A percentile compares a stretch with the other conserved stretches of the same genome.
These are phyloP conservation scores for Drosophila melanosoma DNA, from an alignment of 2,888 invertebrate species.

Conservation along the genomic window DNA sequence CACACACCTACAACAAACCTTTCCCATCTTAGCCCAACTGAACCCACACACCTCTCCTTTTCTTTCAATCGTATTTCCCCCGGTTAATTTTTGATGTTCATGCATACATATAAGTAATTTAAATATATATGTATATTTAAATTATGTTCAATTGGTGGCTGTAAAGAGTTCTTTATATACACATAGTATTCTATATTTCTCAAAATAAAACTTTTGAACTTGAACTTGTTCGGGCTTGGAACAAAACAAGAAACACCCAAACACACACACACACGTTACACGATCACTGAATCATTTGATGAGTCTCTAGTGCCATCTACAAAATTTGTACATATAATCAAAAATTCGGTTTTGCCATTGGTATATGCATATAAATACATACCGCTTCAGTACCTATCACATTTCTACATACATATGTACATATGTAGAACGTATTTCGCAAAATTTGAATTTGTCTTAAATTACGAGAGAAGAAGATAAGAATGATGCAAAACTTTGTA, in stretches of 20 bases:
- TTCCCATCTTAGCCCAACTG: neutral
- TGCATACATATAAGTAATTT: constrained; percentile 29
- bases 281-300: constrained; percentile 18
- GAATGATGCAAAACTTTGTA: neutral
- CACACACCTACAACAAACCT: constrained; percentile 25
- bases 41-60: neutral
- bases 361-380: constrained; percentile 2
- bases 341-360: constrained; percentile 1
- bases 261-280: constrained; percentile 8
- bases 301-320: constrained; percentile 3
- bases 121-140: constrained; percentile 17
- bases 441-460: neutral
- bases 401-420: neutral
- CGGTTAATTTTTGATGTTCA: constrained; percentile 40
- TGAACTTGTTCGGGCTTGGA: constrained; percentile 30
- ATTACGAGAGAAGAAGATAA: neutral
- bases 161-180: constrained; percentile 19
- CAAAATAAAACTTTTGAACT: constrained; percentile 24
- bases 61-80: neutral
- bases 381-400: neutral
- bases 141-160: constrained; percentile 28
- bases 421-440: neutral
- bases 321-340: constrained; percentile 1
- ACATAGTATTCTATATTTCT: constrained; percentile 18
- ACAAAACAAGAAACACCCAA: constrained; percentile 8